These are phyloP conservation scores for Passer domesticus DNA, from an alignment of 2,113 vertebrate genomes.

Conservation along the genomic window DNA sequence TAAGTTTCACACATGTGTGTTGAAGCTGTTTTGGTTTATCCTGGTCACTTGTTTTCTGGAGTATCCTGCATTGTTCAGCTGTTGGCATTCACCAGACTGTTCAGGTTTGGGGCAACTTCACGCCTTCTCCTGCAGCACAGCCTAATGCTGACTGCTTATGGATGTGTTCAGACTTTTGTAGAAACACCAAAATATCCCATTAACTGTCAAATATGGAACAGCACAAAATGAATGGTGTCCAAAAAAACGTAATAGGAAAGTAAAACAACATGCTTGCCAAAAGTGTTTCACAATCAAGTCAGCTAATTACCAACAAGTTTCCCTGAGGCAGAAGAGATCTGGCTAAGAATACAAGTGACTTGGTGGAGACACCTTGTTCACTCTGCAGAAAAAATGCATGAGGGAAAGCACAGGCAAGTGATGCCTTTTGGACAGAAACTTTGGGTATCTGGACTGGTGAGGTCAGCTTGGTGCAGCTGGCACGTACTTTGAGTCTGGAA, in stretches of 20 bases:
- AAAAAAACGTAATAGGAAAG: neutral
- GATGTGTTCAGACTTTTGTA: neutral
- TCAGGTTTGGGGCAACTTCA: neutral
- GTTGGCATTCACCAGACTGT: neutral
- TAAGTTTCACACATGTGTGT: neutral
- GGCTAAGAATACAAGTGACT: neutral
- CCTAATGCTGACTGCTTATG: neutral
- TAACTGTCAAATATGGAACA: neutral
- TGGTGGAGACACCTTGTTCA: neutral
- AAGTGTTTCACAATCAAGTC: neutral
- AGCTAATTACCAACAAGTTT: neutral
- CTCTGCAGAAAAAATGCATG: neutral
- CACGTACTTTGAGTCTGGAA: neutral
- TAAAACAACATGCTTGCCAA: neutral
- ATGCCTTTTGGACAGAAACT: neutral
- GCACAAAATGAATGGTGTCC: neutral
- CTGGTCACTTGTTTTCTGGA: neutral
- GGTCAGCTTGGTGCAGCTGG: constrained; percentile 12
- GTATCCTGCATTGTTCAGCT: neutral
- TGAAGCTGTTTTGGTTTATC: neutral
- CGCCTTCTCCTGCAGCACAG: neutral
- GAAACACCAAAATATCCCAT: neutral
- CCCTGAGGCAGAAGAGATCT: neutral
- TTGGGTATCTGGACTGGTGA: neutral
- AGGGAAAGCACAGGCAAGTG: neutral